Percentiles rank a stretch among this genome's conserved stretches.
Evolutionary conservation across 1,140 invertebrate genomes (phyloP).

Genomic region (Colletes gigas): DNA sequence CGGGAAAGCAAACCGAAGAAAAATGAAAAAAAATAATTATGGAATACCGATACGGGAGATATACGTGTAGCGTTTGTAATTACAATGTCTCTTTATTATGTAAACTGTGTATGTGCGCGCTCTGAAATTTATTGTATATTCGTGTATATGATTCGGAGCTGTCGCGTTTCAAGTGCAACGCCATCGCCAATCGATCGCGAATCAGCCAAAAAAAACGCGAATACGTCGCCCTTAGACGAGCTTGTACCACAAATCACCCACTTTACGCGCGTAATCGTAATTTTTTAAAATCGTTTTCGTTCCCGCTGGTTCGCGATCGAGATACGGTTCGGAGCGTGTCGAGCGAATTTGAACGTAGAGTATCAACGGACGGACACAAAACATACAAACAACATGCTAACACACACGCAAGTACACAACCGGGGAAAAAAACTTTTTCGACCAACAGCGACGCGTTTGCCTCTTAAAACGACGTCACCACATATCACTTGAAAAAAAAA

Average conservation of each 20-base stretch:
- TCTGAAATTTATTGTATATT: constrained; percentile 45
- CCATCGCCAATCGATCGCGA: constrained; percentile 8
- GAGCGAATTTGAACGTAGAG: neutral
- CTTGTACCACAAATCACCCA: neutral
- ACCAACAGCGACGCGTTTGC: constrained; percentile 65
- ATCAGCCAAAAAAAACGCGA: neutral
- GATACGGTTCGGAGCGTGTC: neutral
- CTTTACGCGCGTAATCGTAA: neutral
- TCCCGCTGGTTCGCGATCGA: constrained; percentile 7
- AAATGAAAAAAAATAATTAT: neutral
- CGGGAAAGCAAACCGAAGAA: neutral
- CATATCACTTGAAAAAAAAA: constrained; percentile 64
- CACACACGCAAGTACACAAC: neutral
- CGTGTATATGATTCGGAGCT: constrained; percentile 34
- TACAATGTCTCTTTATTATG: constrained; percentile 63
- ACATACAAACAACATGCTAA: constrained; percentile 13
- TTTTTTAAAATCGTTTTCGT: neutral
- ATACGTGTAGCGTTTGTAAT: constrained; percentile 63
- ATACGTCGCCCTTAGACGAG: too few species aligned
- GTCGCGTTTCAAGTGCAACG: neutral
- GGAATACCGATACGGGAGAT: constrained; percentile 30
- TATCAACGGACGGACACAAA: neutral
- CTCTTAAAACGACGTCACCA: constrained; percentile 50
- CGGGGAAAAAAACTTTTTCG: constrained; percentile 52
- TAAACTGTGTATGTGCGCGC: constrained; percentile 57